Percentiles rank a stretch among this genome's conserved stretches.
Evolutionary conservation across 2,113 vertebrate species (phyloP).

Genomic region (Peucedramus taeniatus): DNA sequence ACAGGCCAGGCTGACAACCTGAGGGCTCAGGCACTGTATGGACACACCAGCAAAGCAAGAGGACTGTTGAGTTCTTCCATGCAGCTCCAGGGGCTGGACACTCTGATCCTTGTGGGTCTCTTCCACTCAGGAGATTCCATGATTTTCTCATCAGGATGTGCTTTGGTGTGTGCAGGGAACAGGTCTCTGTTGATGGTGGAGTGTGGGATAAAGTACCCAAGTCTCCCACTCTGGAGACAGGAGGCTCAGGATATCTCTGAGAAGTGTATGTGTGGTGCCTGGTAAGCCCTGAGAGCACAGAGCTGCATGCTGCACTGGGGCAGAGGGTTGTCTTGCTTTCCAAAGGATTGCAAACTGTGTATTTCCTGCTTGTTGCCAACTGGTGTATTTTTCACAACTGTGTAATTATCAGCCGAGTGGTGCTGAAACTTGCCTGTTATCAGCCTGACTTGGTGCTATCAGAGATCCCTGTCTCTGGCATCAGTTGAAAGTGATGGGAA

Average conservation of each 20-base stretch:
- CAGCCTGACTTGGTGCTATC: background rate
- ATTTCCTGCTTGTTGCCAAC: background rate
- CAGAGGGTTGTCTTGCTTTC: background rate
- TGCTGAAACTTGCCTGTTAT: conserved; percentile 41
- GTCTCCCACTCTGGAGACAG: background rate
- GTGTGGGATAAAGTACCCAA: background rate
- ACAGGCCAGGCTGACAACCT: no score
- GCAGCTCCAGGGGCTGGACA: background rate
- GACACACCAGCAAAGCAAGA: background rate
- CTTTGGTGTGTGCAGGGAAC: background rate
- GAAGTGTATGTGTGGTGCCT: background rate
- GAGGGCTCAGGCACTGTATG: background rate
- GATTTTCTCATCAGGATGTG: background rate
- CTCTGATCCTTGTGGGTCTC: background rate
- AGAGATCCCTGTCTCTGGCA: conserved; percentile 41
- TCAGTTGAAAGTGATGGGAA: background rate
- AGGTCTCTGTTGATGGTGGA: background rate
- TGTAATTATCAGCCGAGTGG: background rate
- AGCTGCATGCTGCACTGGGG: background rate
- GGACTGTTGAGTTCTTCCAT: background rate
- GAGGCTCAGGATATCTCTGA: background rate
- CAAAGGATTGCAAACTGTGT: background rate
- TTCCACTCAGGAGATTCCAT: background rate
- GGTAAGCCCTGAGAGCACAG: background rate
- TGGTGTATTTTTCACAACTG: background rate